Evolutionary conservation across 30 jellyfish, hydroid and myxozoan species (phyloP).

Genomic region (Aurelia aurita): DNA sequence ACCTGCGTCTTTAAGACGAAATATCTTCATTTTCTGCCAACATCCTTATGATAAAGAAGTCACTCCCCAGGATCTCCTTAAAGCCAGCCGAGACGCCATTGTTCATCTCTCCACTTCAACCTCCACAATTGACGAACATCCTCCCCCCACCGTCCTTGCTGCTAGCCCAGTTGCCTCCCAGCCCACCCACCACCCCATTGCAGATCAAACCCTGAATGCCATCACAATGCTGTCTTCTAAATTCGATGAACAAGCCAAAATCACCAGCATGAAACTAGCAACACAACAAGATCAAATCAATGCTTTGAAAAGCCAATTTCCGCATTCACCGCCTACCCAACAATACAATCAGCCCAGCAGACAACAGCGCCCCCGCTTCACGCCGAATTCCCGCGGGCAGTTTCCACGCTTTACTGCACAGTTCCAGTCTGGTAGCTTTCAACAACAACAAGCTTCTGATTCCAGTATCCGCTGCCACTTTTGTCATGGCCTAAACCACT

Average conservation of each 20-base stretch:
- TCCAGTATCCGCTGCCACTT: slow-evolving; percentile 23
- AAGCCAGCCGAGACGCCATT: slow-evolving; percentile 23
- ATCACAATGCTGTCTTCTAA: slow-evolving; percentile 31
- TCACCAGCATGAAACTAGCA: slow-evolving; percentile 2
- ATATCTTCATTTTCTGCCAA: slow-evolving; percentile 25
- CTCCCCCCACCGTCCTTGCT: slow-evolving; percentile 25
- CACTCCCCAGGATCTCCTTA: background rate
- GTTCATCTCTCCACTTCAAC: slow-evolving; percentile 15
- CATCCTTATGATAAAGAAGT: slow-evolving; percentile 18
- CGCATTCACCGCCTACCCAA: background rate
- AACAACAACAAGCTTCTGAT: slow-evolving; percentile 7
- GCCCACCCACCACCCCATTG: background rate
- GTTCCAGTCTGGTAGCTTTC: slow-evolving; percentile 28
- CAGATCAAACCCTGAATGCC: slow-evolving; percentile 13
- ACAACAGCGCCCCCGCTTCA: slow-evolving; percentile 24
- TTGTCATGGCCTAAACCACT: slow-evolving; percentile 33
- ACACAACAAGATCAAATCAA: slow-evolving; percentile 26
- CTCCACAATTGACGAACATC: slow-evolving; percentile 18
- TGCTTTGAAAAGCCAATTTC: slow-evolving; percentile 18
- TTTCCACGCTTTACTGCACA: slow-evolving; percentile 22
- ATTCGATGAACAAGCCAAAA: slow-evolving; percentile 24
- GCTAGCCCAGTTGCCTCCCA: background rate
- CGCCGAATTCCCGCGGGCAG: too few species aligned
- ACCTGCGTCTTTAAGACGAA: slow-evolving; percentile 9
- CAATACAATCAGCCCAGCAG: slow-evolving; percentile 15